Base-by-base conservation (phyloP, 2,888 invertebrate species). In the Epinotia nisella region DNA sequence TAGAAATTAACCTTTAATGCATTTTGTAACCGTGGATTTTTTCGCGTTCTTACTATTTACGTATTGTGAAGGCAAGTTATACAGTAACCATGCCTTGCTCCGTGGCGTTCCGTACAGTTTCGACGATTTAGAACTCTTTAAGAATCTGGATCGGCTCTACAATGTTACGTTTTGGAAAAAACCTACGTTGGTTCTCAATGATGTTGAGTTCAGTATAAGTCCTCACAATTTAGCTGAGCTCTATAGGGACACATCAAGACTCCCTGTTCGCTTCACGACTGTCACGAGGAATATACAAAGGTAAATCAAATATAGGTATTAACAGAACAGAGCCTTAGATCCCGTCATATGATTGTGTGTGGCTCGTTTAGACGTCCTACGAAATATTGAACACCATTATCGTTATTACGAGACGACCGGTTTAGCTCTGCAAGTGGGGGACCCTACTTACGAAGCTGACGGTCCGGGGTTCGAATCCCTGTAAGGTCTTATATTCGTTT, bases 131-230 rank as follows among this genome's bases (percentile, higher is more conserved):
- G 59, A 77, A 0, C 92, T 85, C 71, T 83, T 89, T 10, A 72
- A 70, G 2, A 85, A 84, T 59, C 45, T 92, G 1, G 80, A 73
- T 5, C n/a, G 71, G 0, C 13, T 65, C 0, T 83, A 81, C 62
- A 80, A 85, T 39, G 83, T 87, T 0, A 85, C 86, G 45, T 90
- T 80, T 72, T 93, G 93, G 93, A 87, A 83, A 24, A 66, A 71
- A 0, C 88, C 91, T 0, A 85, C 86, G 0, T 0, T 68, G 0
- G 5, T 88, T 2, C 67, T 83, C 11, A 86, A 76, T 60, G 84
- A 89, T 0, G 82, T 89, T 0, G 91, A 92, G 3, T 90, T 93
- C 55, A 73, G 85, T 2, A 79, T 91, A 24, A 75, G 79, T 0
- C 92, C 92, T 17, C 75, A 77, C 0, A 75, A 83, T 1, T 84